Evolutionary conservation across 2,113 vertebrate genomes (phyloP), one percentile per base, ranked within the genome.

Genomic region (Synodontis membranacea): DNA sequence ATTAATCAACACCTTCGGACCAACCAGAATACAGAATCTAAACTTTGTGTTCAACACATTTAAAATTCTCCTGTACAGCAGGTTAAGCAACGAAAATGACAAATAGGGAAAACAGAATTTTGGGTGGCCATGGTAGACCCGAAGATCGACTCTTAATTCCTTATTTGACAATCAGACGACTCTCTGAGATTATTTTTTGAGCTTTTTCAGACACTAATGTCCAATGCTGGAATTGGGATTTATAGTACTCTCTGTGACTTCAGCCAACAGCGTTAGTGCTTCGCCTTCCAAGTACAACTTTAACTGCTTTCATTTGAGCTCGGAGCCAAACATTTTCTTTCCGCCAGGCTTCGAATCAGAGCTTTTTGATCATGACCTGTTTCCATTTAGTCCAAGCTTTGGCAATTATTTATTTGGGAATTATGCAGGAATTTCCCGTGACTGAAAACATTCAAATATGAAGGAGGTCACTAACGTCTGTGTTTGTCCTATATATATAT

Each of bases 251-350:
- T 37, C 76, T 21, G 31, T 23, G 37, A 9, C 76, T 54, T 54
- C 48, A 79, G 48, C 31, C 50, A 21, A 2, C 76, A 79, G 15
- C 1, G 17, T 79, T 48, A 21, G n/a, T 50, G n/a, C 31, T 21
- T 54, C 1, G 3, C 19, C 6, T 79, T 79, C 76, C 76, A 79
- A 79, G 50, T 79, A 79, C 76, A 79, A 79, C 50, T 34, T 54
- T 79, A 37, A 79, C 17, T 37, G 48, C 17, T 79, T 48, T 54
- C n/a, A 54, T 34, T 37, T 54, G 48, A 79, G n/a, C 48, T 37
- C 17, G 9, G 31, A 54, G 76, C 50, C 76, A 79, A 79, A 79
- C 50, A 79, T 79, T 54, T 64, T 46, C 58, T 62, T 64, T 31
- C 80, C 34, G 58, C 28, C 39, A 62, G 56, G 31, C 39, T 46